A percentile compares a stretch with the other conserved stretches of the same genome.
phyloP scores from a whole-genome alignment of 2,797 vertebrate species.

The Spondyliosoma cantharus region DNA sequence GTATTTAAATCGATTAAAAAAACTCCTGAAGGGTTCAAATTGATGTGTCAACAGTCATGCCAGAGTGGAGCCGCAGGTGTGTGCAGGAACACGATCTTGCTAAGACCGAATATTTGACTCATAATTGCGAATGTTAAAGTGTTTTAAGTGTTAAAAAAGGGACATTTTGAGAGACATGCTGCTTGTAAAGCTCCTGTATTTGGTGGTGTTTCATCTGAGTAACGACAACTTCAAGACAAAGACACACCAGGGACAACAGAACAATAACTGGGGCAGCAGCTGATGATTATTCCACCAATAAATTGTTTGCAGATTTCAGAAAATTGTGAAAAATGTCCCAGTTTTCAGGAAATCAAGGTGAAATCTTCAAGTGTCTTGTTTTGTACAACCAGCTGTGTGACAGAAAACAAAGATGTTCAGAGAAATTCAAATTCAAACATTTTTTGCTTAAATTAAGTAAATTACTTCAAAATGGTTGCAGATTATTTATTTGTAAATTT shows the following conservation, averaged over 20 bases:
- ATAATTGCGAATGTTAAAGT: not conserved
- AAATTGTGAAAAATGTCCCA: not conserved
- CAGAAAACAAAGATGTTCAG: not conserved
- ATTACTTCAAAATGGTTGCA: not conserved
- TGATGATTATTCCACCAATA: not conserved
- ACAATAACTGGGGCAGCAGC: not conserved
- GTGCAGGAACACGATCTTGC: not conserved
- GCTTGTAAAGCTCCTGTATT: no score
- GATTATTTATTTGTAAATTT: not conserved
- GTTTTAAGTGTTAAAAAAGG: not conserved
- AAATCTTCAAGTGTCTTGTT: not conserved
- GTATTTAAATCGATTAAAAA: not conserved
- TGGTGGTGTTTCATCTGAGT: not conserved
- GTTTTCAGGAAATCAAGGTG: not conserved
- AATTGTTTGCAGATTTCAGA: not conserved
- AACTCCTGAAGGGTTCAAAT: not conserved
- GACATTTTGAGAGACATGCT: not conserved
- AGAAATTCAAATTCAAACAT: not conserved
- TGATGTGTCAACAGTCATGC: not conserved
- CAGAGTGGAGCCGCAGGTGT: not conserved
- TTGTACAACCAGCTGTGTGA: not conserved
- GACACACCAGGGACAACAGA: not conserved
- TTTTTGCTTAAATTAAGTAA: not conserved
- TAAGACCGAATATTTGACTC: not conserved
- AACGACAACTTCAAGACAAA: not conserved